These are phyloP conservation scores for Epicampocera succincta DNA, from an alignment of 2,888 invertebrate genomes.

Conservation along the genomic window DNA sequence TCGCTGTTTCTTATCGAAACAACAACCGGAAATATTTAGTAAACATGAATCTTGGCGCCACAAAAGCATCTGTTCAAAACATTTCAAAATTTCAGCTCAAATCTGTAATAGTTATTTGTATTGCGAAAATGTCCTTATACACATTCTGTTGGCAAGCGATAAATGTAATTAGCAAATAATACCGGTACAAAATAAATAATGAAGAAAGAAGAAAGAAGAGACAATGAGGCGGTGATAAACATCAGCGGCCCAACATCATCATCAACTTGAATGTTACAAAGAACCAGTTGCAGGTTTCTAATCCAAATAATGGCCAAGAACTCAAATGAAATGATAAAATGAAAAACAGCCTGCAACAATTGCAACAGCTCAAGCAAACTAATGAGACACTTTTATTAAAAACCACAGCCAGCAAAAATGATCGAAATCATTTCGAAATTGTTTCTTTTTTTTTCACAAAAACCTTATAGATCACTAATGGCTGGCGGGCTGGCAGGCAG, in stretches of 20 bases:
- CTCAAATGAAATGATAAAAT: conserved; percentile 4
- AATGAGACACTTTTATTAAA: conserved; percentile 40
- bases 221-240: conserved; percentile 57
- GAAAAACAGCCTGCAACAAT: conserved; percentile 2
- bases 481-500: not conserved
- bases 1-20: conserved; percentile 19
- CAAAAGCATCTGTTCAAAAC: not conserved
- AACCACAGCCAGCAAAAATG: conserved; percentile 50
- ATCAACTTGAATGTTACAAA: not conserved
- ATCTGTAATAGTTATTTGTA: not conserved
- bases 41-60: conserved; percentile 55
- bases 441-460: conserved; percentile 15
- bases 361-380: conserved; percentile 7
- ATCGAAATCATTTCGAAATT: conserved; percentile 37
- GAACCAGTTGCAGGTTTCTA: not conserved
- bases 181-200: conserved; percentile 7
- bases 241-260: conserved; percentile 44
- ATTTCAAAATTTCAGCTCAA: conserved; percentile 17
- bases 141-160: conserved; percentile 31
- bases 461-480: conserved; percentile 41
- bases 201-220: conserved; percentile 20
- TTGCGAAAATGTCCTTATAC: not conserved
- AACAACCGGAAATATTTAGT: conserved; percentile 51
- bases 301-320: conserved; percentile 13
- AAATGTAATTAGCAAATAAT: conserved; percentile 62